These are phyloP conservation scores for Chaetodon trifascialis DNA, from an alignment of 2,113 vertebrate species.

Conservation along the genomic window DNA sequence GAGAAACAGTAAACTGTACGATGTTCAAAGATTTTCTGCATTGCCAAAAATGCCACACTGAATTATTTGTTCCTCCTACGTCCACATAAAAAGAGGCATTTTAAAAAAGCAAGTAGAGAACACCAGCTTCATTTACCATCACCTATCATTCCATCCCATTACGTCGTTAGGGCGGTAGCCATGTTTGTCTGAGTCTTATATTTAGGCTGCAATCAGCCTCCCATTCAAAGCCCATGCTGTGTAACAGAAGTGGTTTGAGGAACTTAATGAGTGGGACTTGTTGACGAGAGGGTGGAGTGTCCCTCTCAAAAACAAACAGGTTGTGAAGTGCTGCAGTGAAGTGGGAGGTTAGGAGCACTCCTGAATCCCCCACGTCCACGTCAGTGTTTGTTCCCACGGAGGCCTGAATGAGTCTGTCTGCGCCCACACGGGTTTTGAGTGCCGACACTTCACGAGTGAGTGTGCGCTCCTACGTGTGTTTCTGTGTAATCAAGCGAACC, in stretches of 20 bases:
- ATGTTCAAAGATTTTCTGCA: no score
- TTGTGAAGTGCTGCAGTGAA: constrained; percentile 33
- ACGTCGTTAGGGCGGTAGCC: background rate
- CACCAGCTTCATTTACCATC: background rate
- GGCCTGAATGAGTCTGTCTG: background rate
- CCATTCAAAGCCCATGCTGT: constrained; percentile 15
- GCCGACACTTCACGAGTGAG: background rate
- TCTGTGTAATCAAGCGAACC: background rate
- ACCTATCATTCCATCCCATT: background rate
- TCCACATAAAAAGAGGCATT: background rate
- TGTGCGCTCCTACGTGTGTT: background rate
- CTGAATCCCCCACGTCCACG: constrained; percentile 4
- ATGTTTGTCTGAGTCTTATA: constrained; percentile 20
- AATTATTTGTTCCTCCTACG: background rate
- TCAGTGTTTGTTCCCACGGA: constrained; percentile 17
- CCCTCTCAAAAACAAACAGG: constrained; percentile 51
- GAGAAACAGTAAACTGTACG: background rate
- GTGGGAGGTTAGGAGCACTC: constrained; percentile 26
- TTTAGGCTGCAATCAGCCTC: constrained; percentile 44
- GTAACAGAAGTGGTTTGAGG: constrained; percentile 30
- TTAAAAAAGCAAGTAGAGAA: background rate
- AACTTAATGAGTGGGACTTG: constrained; percentile 42
- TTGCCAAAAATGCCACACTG: background rate
- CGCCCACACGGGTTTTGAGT: background rate
- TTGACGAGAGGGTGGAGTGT: constrained; percentile 36